phyloP scores from a whole-genome alignment of 2,113 vertebrate species.

The Euleptes europaea region DNA sequence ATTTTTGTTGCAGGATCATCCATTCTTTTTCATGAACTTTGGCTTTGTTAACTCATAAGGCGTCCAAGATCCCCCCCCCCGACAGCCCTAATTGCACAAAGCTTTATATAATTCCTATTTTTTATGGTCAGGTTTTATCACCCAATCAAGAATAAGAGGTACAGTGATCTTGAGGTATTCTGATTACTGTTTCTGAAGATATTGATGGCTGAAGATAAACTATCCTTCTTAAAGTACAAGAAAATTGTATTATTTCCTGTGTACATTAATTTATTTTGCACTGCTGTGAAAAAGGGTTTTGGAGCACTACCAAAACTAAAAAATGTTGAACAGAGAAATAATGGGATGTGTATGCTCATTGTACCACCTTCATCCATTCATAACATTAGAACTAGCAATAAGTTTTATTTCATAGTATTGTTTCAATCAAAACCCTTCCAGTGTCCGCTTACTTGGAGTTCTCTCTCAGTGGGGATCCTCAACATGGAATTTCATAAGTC shows the following conservation, averaged over 20 bases:
- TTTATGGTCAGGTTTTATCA: neutral
- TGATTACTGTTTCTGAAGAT: neutral
- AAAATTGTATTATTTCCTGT: neutral
- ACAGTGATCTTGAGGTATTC: neutral
- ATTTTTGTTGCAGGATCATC: neutral
- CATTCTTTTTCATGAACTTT: neutral
- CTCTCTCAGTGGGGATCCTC: too few species aligned
- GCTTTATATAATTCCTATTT: neutral
- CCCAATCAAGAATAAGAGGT: neutral
- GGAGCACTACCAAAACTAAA: neutral
- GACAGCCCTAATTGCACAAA: neutral
- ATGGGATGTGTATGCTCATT: too few species aligned
- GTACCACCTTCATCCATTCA: too few species aligned
- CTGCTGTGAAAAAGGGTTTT: constrained; percentile 21
- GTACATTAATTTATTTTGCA: neutral
- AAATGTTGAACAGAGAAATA: too few species aligned
- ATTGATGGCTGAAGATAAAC: neutral
- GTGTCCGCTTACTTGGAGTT: too few species aligned
- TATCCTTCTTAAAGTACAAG: neutral
- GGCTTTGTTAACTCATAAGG: neutral
- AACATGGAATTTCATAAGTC: too few species aligned
- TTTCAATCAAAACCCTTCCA: too few species aligned
- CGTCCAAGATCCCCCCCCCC: too few species aligned
- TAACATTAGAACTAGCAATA: too few species aligned
- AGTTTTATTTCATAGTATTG: too few species aligned